A percentile compares a stretch with the other conserved stretches of the same genome.
phyloP scores from a whole-genome alignment of 2,888 invertebrate species.

The Celastrina argiolus region DNA sequence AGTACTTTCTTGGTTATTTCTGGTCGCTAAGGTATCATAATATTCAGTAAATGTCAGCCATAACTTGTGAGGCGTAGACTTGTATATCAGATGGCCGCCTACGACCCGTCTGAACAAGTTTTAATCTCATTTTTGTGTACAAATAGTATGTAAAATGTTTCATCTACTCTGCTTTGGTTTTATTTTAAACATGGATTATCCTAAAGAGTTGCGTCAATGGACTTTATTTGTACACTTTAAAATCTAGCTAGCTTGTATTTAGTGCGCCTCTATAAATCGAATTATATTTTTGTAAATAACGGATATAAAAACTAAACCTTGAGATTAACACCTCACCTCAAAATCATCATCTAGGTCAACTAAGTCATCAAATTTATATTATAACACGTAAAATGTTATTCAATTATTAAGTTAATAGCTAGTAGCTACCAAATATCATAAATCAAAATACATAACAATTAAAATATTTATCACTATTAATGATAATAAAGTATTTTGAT shows the following conservation, averaged over 20 bases:
- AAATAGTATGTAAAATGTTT: slow-evolving; percentile 6
- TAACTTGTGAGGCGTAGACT: slow-evolving; percentile 13
- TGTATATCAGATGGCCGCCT: slow-evolving; percentile 7
- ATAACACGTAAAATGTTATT: background rate
- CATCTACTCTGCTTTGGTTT: background rate
- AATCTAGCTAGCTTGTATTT: background rate
- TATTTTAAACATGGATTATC: background rate
- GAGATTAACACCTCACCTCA: background rate
- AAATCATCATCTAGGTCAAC: background rate
- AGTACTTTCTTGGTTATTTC: background rate
- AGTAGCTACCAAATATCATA: no score
- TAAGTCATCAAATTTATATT: background rate
- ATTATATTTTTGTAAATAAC: background rate
- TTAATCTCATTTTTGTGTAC: slow-evolving; percentile 12
- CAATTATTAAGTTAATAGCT: background rate
- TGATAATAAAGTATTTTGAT: background rate
- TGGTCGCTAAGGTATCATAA: background rate
- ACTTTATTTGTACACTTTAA: background rate
- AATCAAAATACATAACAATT: background rate
- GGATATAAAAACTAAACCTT: background rate
- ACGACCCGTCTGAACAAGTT: background rate
- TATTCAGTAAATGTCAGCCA: slow-evolving; percentile 1
- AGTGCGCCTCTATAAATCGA: background rate
- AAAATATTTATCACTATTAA: background rate
- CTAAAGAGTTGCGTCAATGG: background rate